Conservation (phyloP, 2,113 vertebrate species). For the Syngnathus typhle region DNA sequence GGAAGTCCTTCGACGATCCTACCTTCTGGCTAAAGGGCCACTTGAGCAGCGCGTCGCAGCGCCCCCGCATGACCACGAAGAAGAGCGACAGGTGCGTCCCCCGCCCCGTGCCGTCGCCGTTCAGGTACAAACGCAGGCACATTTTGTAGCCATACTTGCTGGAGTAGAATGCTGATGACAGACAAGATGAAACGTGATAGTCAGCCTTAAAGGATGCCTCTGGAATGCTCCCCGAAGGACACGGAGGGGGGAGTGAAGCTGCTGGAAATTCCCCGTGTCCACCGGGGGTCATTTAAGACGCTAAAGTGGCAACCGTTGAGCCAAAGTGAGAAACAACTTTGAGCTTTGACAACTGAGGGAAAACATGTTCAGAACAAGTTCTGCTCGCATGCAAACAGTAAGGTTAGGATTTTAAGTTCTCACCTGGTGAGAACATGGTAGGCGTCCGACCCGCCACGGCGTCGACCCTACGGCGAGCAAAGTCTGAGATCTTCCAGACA, state of each 20-base stretch:
- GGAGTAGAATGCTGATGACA: slow-evolving; percentile 83
- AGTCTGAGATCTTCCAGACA: slow-evolving; percentile 86
- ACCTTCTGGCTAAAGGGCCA: slow-evolving; percentile 98
- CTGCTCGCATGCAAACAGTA: no score
- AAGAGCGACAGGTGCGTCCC: slow-evolving; percentile 89
- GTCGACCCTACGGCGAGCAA: slow-evolving; percentile 82
- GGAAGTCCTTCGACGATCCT: background rate
- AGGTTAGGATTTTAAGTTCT: background rate
- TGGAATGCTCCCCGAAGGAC: slow-evolving; percentile 14
- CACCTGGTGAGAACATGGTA: slow-evolving; percentile 93
- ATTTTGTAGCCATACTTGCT: slow-evolving; percentile 95
- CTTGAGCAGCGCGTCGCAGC: slow-evolving; percentile 80
- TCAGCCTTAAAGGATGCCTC: background rate
- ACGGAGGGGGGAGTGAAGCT: slow-evolving; percentile 20
- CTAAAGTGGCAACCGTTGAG: background rate
- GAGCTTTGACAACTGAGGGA: background rate
- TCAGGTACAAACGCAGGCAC: slow-evolving; percentile 87
- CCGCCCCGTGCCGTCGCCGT: slow-evolving; percentile 84
- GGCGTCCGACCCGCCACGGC: slow-evolving; percentile 77
- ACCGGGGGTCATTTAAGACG: background rate
- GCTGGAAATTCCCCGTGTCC: slow-evolving; percentile 20
- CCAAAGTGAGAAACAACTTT: background rate
- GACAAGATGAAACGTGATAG: background rate
- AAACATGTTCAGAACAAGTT: background rate
- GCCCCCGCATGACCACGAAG: slow-evolving; percentile 90